Percentiles rank a stretch among this genome's conserved stretches.
phyloP scores from a whole-genome alignment of 1,140 invertebrate species.

The Branchinecta lynchi region DNA sequence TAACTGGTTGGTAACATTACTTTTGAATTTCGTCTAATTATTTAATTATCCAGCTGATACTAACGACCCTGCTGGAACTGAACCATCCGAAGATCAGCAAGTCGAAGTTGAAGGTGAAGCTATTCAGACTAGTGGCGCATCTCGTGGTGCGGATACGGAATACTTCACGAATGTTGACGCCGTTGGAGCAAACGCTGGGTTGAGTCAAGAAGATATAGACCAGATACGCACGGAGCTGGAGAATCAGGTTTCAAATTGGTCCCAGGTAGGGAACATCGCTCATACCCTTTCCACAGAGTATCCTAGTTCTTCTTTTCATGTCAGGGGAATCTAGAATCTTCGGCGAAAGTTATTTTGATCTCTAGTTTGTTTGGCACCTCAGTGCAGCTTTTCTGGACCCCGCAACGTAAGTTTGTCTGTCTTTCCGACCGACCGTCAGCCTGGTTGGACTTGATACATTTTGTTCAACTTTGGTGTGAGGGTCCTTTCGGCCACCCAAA shows the following conservation, averaged over 20 bases:
- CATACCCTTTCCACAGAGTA: background rate
- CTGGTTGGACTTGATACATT: no score
- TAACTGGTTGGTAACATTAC: no score
- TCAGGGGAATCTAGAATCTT: no score
- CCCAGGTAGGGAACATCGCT: slow-evolving; percentile 25
- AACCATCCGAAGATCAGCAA: slow-evolving; percentile 24
- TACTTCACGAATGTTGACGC: slow-evolving; percentile 41
- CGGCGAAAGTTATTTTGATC: no score
- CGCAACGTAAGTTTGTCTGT: no score
- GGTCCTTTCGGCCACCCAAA: no score
- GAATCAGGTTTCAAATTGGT: slow-evolving; percentile 39
- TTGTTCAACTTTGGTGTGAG: no score
- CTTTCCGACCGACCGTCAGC: no score
- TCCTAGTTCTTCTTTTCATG: no score
- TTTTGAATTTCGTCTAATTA: background rate
- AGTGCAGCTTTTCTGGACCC: no score
- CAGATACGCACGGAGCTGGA: slow-evolving; percentile 36
- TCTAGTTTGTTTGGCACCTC: no score
- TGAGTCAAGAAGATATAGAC: slow-evolving; percentile 25
- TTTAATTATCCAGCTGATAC: background rate
- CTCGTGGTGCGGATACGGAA: slow-evolving; percentile 50
- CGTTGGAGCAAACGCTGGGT: slow-evolving; percentile 29
- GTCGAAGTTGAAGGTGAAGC: slow-evolving; percentile 59
- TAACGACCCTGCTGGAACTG: background rate
- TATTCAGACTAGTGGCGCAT: slow-evolving; percentile 46